Percentiles rank a stretch among this genome's conserved stretches.
phyloP scores from a whole-genome alignment of 2,113 vertebrate species.

The Neotragus pygmaeus region DNA sequence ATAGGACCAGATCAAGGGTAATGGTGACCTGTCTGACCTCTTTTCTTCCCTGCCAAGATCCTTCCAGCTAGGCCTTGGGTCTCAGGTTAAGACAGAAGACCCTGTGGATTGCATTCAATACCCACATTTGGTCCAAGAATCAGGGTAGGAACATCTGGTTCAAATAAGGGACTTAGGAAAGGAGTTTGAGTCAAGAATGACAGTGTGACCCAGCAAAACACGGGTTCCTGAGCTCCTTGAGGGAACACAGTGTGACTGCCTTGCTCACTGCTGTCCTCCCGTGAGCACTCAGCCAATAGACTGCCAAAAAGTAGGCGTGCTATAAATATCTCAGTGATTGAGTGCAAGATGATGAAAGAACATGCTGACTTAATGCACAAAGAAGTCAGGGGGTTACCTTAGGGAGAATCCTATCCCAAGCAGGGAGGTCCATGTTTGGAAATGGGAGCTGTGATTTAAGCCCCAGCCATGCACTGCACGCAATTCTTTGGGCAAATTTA shows the following conservation, averaged over 20 bases:
- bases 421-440: neutral
- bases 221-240: neutral
- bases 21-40: neutral
- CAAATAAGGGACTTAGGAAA: neutral
- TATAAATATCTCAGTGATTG: conserved; percentile 23
- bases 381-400: neutral
- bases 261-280: neutral
- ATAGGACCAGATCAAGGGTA: neutral
- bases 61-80: neutral
- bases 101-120: neutral
- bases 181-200: neutral
- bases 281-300: neutral
- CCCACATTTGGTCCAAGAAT: neutral
- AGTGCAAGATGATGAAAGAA: neutral
- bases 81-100: neutral
- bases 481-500: neutral
- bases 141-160: neutral
- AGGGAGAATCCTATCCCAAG: neutral
- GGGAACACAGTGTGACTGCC: neutral
- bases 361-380: neutral
- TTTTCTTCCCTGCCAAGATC: neutral
- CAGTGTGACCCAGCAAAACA: neutral
- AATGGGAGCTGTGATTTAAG: neutral
- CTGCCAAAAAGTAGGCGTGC: neutral
- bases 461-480: neutral